Evolutionary conservation across 2,888 invertebrate genomes (phyloP).

Genomic region (Saturnia pavonia): DNA sequence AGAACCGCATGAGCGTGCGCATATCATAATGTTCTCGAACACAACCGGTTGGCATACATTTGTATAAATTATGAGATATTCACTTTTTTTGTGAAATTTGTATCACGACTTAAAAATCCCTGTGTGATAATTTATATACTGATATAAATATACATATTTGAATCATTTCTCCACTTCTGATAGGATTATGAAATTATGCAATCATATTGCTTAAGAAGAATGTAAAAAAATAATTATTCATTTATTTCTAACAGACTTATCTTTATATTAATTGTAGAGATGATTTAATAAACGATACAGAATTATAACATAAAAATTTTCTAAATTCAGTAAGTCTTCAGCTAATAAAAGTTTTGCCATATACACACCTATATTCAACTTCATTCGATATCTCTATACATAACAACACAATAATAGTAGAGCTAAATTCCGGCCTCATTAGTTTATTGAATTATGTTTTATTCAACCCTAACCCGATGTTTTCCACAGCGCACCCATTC

Average conservation of each 20-base stretch:
- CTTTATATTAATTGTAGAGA: neutral
- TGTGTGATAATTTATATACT: neutral
- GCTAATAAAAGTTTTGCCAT: too few relatives aligned
- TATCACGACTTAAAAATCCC: neutral
- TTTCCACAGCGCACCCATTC: slow-evolving; percentile 28
- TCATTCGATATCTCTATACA: neutral
- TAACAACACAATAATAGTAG: neutral
- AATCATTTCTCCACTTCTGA: too few relatives aligned
- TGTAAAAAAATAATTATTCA: too few relatives aligned
- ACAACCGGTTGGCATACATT: neutral
- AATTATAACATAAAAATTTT: too few relatives aligned
- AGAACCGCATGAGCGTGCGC: neutral
- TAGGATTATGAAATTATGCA: too few relatives aligned
- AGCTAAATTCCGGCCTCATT: neutral
- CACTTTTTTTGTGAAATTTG: neutral
- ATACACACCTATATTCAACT: neutral
- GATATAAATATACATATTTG: too few relatives aligned
- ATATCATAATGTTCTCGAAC: neutral
- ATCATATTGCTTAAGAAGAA: too few relatives aligned
- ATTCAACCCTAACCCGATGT: slow-evolving; percentile 35
- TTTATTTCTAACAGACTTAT: neutral
- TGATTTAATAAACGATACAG: neutral
- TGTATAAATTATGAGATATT: neutral
- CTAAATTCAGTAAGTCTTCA: too few relatives aligned
- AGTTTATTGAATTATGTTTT: slow-evolving; percentile 23